Conservation (phyloP, 2,113 vertebrate species). For the Macquaria australasica region DNA sequence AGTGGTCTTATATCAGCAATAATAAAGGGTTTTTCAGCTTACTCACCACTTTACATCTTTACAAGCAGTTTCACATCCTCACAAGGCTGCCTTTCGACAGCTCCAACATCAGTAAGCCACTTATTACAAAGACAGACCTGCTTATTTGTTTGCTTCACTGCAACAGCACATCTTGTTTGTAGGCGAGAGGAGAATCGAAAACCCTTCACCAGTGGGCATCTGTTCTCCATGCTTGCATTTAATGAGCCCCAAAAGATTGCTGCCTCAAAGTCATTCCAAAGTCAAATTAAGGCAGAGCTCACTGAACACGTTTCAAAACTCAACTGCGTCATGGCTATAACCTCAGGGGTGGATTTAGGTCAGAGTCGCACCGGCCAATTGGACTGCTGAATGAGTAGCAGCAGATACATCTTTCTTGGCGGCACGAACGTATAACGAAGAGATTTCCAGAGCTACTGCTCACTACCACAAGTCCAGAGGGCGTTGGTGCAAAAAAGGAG, state of each 20-base stretch:
- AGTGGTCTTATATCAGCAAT: constrained; percentile 16
- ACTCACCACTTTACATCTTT: constrained; percentile 17
- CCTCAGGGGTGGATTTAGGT: constrained; percentile 48
- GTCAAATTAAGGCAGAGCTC: constrained; percentile 61
- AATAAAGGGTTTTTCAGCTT: constrained; percentile 16
- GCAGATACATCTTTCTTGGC: constrained; percentile 19
- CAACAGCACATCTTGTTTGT: constrained; percentile 53
- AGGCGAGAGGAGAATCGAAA: constrained; percentile 48
- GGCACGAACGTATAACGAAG: constrained; percentile 8
- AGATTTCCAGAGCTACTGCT: not conserved
- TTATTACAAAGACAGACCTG: constrained; percentile 40
- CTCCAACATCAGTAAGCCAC: constrained; percentile 35
- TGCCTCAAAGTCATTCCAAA: constrained; percentile 62
- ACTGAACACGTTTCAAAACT: constrained; percentile 46
- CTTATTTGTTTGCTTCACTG: constrained; percentile 53
- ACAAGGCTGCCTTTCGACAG: constrained; percentile 27
- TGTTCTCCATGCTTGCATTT: constrained; percentile 60
- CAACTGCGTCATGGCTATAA: constrained; percentile 27
- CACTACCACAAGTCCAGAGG: not conserved
- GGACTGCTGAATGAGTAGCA: constrained; percentile 29
- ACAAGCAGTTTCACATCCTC: constrained; percentile 16
- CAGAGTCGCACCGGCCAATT: constrained; percentile 14
- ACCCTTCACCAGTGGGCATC: constrained; percentile 51
- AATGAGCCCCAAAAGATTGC: constrained; percentile 71
- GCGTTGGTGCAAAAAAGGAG: not conserved